Conservation (phyloP, 2,797 vertebrate species). For the Mergus octosetaceus region DNA sequence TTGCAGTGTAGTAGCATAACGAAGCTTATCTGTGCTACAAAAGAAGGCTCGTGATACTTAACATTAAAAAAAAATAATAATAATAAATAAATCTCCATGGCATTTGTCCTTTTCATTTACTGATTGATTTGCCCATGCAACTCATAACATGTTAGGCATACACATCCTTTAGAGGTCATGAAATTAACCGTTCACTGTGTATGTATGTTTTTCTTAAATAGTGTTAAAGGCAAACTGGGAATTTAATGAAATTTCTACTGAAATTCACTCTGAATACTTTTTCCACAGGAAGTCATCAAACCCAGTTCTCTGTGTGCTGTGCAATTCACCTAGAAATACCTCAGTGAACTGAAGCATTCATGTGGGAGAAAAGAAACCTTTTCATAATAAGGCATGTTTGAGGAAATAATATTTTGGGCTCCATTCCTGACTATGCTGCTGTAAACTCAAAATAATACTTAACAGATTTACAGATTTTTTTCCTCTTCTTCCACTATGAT, state of each 20-base stretch:
- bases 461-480: background rate
- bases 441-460: background rate
- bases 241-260: background rate
- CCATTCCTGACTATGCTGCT: background rate
- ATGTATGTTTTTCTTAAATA: background rate
- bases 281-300: background rate
- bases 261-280: background rate
- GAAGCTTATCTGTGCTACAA: constrained; percentile 18
- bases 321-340: background rate
- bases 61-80: background rate
- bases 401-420: background rate
- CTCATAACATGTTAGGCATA: background rate
- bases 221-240: background rate
- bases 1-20: background rate
- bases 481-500: background rate
- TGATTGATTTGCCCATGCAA: background rate
- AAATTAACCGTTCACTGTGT: background rate
- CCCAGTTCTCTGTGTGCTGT: background rate
- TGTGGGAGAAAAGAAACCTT: background rate
- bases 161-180: background rate
- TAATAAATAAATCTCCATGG: background rate
- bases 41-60: constrained; percentile 3
- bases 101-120: background rate
- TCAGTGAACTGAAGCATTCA: background rate
- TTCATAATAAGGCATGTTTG: background rate